These are phyloP conservation scores for Colletes latitarsis DNA, from an alignment of 1,140 invertebrate genomes.

Conservation along the genomic window DNA sequence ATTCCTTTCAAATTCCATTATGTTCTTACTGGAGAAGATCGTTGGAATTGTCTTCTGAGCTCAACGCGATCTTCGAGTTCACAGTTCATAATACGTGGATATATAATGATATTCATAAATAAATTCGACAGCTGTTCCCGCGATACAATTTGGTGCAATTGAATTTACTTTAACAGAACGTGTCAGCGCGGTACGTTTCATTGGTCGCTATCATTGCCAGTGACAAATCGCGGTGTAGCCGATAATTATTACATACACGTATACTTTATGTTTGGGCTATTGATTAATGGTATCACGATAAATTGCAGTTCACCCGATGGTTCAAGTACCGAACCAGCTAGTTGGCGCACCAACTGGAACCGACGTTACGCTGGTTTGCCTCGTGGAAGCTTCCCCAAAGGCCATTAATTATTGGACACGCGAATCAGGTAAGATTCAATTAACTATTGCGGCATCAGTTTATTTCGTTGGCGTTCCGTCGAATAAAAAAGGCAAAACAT, in stretches of 20 bases:
- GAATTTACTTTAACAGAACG: constrained; percentile 22
- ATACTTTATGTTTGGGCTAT: constrained; percentile 41
- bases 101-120: neutral
- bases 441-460: constrained; percentile 11
- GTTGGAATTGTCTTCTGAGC: no score
- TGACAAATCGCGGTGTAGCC: constrained; percentile 32
- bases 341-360: constrained; percentile 90
- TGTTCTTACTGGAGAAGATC: no score
- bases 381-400: constrained; percentile 92
- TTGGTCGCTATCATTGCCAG: constrained; percentile 21
- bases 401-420: constrained; percentile 94
- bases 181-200: constrained; percentile 14
- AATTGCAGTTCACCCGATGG: constrained; percentile 90
- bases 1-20: no score
- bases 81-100: no score
- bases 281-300: constrained; percentile 60
- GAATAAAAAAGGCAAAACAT: neutral
- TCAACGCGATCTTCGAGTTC: no score
- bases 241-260: constrained; percentile 50
- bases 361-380: constrained; percentile 92
- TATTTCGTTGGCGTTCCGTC: neutral
- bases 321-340: constrained; percentile 92
- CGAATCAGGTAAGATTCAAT: constrained; percentile 85
- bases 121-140: neutral
- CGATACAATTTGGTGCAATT: constrained; percentile 5